Base-by-base conservation (phyloP, 2,888 invertebrate genomes). In the Drosophila paucipuncta region DNA sequence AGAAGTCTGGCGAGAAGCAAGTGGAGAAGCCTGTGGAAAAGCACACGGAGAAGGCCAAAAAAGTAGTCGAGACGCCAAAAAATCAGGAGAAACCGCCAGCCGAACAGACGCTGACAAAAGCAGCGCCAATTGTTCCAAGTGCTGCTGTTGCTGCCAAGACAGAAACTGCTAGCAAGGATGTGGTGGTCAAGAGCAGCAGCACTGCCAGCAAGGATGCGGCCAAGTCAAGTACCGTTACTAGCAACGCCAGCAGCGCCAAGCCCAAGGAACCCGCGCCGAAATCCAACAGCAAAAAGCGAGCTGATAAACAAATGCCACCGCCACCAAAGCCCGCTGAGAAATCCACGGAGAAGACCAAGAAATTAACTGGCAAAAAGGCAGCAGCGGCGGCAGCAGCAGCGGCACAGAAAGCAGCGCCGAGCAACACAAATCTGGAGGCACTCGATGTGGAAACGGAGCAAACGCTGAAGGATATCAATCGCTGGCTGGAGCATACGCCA, bases 401-500 rank as follows among this genome's bases (percentile, higher is more conserved):
- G 0, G 68, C 68, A 3, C 86, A 82, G 6, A 83, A 84, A 35
- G 80, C 82, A 1, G 59, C 80, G 4, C 31, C 80, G 2, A 78
- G 67, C 88, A 94, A 94, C 28, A 95, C 92, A 1, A 93, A 93
- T 58, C 94, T 95, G 82, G 96, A 96, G 90, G 96, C 96, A 4
- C 92, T 96, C 28, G 95, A 96, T 86, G 94, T 96, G 73, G 96
- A 96, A 13, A 96, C 96, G 0, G 96, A 96, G 88, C 94, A 94
- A 68, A 94, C 94, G 0, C 66, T 96, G 0, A 96, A 97, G 94
- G 97, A 97, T 91, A 97, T 97, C 50, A 97, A 97, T 91, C 97
- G 97, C 89, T 97, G 97, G 97, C 93, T 98, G 71, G 97, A 97
- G 89, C 97, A 97, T 85, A 96, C 97, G 0, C 97, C 97, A 0